These are phyloP conservation scores for Andrena praecox DNA, from an alignment of 2,888 invertebrate species.

Conservation along the genomic window DNA sequence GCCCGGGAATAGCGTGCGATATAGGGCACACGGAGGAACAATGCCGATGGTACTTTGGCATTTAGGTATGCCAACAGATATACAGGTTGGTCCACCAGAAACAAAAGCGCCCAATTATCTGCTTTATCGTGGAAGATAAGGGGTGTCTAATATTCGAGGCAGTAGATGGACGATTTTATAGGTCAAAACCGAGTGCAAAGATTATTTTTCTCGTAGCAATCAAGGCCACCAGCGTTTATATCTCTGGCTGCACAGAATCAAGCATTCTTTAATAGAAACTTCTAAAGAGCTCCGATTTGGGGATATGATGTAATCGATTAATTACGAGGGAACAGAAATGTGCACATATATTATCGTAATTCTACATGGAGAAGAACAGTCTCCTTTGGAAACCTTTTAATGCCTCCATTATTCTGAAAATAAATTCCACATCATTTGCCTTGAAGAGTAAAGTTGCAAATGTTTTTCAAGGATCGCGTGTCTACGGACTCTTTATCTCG, in stretches of 20 bases:
- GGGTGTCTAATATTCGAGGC: not conserved
- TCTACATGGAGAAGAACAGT: no score
- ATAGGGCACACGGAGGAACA: not conserved
- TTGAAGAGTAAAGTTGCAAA: not conserved
- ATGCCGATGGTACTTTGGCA: not conserved
- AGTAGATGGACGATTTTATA: not conserved
- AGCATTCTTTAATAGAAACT: no score
- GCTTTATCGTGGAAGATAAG: not conserved
- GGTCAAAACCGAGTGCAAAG: not conserved
- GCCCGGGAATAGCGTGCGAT: not conserved
- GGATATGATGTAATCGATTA: no score
- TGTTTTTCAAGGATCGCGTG: not conserved
- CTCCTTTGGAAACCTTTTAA: no score
- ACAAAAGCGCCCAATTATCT: constrained; percentile 2
- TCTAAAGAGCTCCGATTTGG: no score
- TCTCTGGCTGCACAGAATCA: no score
- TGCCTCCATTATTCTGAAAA: not conserved
- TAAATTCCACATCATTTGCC: not conserved
- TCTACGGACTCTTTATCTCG: not conserved
- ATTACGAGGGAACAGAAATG: no score
- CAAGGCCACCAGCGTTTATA: no score
- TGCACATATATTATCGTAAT: no score
- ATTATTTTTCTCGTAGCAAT: not conserved
- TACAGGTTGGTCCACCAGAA: not conserved
- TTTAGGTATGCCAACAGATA: not conserved